phyloP scores from a whole-genome alignment of 2,113 vertebrate genomes.

The Psammodynastes pulverulentus region DNA sequence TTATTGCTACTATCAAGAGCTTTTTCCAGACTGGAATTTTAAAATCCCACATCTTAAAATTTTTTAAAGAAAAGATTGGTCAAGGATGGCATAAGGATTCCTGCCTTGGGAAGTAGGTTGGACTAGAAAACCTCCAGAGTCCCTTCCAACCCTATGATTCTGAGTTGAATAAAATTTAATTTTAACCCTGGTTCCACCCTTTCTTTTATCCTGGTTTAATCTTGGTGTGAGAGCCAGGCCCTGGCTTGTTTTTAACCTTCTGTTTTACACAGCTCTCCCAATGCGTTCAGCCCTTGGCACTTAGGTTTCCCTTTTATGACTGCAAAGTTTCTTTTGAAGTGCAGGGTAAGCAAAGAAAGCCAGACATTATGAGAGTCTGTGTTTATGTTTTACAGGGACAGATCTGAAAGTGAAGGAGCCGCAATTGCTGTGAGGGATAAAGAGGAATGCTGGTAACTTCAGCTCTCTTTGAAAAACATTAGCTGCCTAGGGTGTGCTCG shows the following conservation, averaged over 20 bases:
- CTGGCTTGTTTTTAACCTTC: not conserved
- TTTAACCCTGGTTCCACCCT: not conserved
- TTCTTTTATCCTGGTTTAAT: not conserved
- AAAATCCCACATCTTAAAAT: not conserved
- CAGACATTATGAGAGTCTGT: not conserved
- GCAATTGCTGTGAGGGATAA: constrained; percentile 42
- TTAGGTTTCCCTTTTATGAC: not conserved
- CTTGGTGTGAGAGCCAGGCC: not conserved
- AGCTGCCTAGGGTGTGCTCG: constrained; percentile 55
- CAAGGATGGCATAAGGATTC: not conserved
- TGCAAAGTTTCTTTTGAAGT: not conserved
- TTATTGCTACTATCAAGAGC: not conserved
- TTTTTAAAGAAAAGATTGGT: not conserved
- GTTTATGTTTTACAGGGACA: constrained; percentile 43
- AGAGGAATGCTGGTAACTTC: constrained; percentile 51
- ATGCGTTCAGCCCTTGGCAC: not conserved
- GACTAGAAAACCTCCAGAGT: not conserved
- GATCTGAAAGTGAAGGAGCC: constrained; percentile 50
- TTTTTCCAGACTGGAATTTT: not conserved
- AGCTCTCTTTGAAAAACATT: constrained; percentile 56
- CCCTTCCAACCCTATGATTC: not conserved
- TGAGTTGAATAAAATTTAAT: not conserved
- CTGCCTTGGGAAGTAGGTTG: not conserved
- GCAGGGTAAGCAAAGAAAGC: not conserved
- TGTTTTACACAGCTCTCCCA: not conserved